These are phyloP conservation scores for Pseudorectes ferrugineus DNA, from an alignment of 2,113 vertebrate species.

Conservation along the genomic window DNA sequence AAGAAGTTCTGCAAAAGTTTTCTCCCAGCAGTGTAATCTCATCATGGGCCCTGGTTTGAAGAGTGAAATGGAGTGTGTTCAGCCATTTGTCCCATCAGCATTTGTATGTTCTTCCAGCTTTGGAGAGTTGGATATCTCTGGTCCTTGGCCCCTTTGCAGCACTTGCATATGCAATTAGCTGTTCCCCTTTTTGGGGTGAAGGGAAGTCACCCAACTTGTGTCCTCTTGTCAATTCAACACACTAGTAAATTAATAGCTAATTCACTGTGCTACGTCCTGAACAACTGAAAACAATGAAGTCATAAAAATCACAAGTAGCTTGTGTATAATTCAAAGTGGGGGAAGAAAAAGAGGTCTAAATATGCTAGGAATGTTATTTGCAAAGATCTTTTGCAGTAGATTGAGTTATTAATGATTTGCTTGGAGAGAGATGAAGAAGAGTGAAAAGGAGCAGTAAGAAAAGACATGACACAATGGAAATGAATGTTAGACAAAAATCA, in stretches of 20 bases:
- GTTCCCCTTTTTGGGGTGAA: neutral
- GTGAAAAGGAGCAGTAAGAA: neutral
- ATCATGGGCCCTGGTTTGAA: neutral
- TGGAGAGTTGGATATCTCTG: neutral
- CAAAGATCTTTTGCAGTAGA: neutral
- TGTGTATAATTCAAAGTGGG: slow-evolving; percentile 13
- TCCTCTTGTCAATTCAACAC: neutral
- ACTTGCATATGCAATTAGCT: neutral
- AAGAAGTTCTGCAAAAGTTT: neutral
- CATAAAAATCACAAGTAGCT: slow-evolving; percentile 43
- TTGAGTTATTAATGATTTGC: neutral
- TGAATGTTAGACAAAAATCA: neutral
- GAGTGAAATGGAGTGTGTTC: neutral
- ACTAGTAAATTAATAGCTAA: neutral
- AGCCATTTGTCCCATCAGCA: neutral
- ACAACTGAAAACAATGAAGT: slow-evolving; percentile 31
- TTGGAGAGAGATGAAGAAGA: neutral
- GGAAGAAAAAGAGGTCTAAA: slow-evolving; percentile 25
- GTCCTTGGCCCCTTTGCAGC: neutral
- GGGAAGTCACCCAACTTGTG: neutral
- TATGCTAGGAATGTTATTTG: slow-evolving; percentile 53
- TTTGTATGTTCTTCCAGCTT: neutral
- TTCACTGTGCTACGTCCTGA: neutral
- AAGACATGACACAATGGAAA: neutral
- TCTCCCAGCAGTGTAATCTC: neutral